These are phyloP conservation scores for Centroberyx gerrardi DNA, from an alignment of 2,797 vertebrate genomes.

Conservation along the genomic window DNA sequence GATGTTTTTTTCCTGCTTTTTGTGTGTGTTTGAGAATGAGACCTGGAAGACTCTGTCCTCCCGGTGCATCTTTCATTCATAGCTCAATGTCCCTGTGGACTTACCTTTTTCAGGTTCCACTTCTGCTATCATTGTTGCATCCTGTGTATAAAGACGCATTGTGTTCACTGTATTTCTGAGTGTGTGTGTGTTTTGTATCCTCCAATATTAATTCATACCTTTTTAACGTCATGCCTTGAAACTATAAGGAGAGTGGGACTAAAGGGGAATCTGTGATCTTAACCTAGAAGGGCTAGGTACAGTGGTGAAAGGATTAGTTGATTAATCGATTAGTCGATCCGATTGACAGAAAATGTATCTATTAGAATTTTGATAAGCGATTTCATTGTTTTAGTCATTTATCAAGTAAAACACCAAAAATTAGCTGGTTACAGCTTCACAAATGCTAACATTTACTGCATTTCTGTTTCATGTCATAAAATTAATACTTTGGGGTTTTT, in stretches of 20 bases:
- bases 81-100: background rate
- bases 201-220: constrained; percentile 21
- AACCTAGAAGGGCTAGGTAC: background rate
- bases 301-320: too few relatives aligned
- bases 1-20: background rate
- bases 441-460: too few relatives aligned
- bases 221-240: background rate
- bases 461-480: too few relatives aligned
- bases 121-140: background rate
- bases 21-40: constrained; percentile 25
- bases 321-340: too few relatives aligned
- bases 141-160: background rate
- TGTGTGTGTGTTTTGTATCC: background rate
- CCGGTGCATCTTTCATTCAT: background rate
- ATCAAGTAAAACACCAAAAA: too few relatives aligned
- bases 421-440: too few relatives aligned
- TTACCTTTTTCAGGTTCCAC: background rate
- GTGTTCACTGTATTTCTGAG: constrained; percentile 3
- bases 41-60: background rate
- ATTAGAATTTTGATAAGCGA: too few relatives aligned
- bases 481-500: too few relatives aligned
- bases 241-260: background rate
- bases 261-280: background rate
- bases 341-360: too few relatives aligned
- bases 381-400: too few relatives aligned